Evolutionary conservation across 2,113 vertebrate species (phyloP), one percentile per base, ranked within the genome.

Genomic region (Chloropsis hardwickii): DNA sequence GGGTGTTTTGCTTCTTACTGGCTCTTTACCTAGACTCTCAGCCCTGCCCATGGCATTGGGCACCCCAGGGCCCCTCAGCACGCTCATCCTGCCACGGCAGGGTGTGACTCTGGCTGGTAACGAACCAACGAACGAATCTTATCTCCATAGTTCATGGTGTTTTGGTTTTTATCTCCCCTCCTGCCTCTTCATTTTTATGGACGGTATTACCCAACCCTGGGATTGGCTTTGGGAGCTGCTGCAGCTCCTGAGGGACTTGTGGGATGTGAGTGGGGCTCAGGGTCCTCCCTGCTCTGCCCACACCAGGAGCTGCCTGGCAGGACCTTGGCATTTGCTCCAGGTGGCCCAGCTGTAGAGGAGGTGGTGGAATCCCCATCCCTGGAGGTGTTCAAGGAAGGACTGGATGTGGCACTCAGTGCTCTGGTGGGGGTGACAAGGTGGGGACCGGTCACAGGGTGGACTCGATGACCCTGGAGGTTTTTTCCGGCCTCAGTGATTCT

Each of bases 1-100:
- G 47, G 14, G 8, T 53, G 69, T 64, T 93, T 18, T 39, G 19
- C 22, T 60, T 5, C 69, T 44, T 60, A 11, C 28, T 25, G 39
- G 25, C 3, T 23, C 23, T 56, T 51, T 6, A 20, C 17, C 24
- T 37, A 2, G 31, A 18, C 40, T 25, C 31, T 31, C 8, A 29
- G 66, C 82, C 50, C 42, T 84, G 77, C 62, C 42, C 4, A 0
- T 35, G 51, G 62, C 57, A 9, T 33, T 5, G 2, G 29, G 56
- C 45, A 37, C n/a, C 57, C 12, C 6, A 10, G 20, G 42, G 47
- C 53, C 47, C 58, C 78, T 35, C 37, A 15, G 25, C 50, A 4
- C 0, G 37, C 50, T 1, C 37, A 0, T 45, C 1, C 37, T 33
- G 37, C 54, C 1, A 0, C 1, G 8, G 24, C 14, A 72, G 51